A percentile compares a stretch with the other conserved stretches of the same genome.
Conservation (phyloP, 2,113 vertebrate species). For the Chionomys nivalis region DNA sequence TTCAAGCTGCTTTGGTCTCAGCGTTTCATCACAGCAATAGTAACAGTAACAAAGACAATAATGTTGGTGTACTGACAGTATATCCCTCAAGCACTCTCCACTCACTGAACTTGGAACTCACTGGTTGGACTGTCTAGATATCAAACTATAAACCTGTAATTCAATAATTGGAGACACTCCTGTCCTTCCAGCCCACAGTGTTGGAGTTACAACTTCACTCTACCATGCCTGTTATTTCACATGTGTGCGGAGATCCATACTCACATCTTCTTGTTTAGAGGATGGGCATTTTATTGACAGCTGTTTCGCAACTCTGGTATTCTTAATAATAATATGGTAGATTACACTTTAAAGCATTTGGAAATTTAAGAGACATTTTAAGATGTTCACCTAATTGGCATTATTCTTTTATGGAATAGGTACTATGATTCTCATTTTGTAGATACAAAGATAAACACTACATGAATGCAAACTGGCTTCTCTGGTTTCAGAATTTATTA, state of each 20-base stretch:
- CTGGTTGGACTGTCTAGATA: background rate
- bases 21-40: no score
- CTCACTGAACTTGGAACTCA: background rate
- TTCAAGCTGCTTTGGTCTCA: background rate
- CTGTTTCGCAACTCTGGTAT: background rate
- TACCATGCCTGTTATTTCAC: background rate
- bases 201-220: background rate
- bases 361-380: background rate
- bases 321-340: background rate
- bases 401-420: no score
- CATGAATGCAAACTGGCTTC: accelerated
- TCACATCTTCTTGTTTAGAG: background rate
- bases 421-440: background rate
- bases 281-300: background rate
- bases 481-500: background rate
- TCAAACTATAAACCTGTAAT: background rate
- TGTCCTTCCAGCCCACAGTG: background rate
- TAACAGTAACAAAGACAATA: background rate
- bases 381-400: background rate
- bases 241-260: background rate
- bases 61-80: background rate
- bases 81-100: background rate
- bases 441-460: background rate
- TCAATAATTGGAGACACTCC: background rate
- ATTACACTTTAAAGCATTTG: background rate